Evolutionary conservation across 2,113 vertebrate species (phyloP).

Genomic region (Ariopsis seemanni): DNA sequence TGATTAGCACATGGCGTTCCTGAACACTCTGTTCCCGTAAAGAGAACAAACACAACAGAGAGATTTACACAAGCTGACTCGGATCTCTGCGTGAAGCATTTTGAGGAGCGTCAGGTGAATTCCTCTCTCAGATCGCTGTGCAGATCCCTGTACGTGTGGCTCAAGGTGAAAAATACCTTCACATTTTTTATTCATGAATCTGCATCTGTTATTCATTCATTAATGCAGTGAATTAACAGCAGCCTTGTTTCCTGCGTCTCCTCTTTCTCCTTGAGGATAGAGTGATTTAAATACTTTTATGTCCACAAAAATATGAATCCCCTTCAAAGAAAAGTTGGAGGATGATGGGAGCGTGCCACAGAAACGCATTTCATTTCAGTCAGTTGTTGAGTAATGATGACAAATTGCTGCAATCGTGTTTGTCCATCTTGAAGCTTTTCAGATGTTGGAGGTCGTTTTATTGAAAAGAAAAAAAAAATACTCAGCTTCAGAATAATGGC

Average conservation of each 20-base stretch:
- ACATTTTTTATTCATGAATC: conserved; percentile 42
- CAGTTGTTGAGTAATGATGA: conserved; percentile 3
- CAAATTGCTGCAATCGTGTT: background rate
- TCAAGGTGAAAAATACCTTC: conserved; percentile 25
- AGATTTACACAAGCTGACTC: background rate
- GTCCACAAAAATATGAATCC: conserved; percentile 22
- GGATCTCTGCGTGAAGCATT: background rate
- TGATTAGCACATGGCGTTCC: conserved; percentile 35
- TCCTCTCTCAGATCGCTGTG: conserved; percentile 6
- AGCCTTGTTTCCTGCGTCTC: conserved; percentile 19
- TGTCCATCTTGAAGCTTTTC: background rate
- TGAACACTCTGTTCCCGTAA: background rate
- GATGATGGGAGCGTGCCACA: background rate
- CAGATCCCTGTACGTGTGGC: conserved; percentile 9
- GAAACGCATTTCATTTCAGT: background rate
- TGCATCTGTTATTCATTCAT: conserved; percentile 40
- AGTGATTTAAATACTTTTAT: conserved; percentile 13
- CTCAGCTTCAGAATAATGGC: background rate
- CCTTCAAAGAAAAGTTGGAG: conserved; percentile 6
- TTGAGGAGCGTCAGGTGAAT: background rate
- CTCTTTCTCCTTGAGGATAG: conserved; percentile 24
- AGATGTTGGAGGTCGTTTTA: background rate
- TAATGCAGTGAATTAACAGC: conserved; percentile 10
- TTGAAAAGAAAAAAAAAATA: background rate
- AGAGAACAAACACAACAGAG: background rate